Evolutionary conservation across 2,113 vertebrate species (phyloP).

Genomic region (Chauna torquata): DNA sequence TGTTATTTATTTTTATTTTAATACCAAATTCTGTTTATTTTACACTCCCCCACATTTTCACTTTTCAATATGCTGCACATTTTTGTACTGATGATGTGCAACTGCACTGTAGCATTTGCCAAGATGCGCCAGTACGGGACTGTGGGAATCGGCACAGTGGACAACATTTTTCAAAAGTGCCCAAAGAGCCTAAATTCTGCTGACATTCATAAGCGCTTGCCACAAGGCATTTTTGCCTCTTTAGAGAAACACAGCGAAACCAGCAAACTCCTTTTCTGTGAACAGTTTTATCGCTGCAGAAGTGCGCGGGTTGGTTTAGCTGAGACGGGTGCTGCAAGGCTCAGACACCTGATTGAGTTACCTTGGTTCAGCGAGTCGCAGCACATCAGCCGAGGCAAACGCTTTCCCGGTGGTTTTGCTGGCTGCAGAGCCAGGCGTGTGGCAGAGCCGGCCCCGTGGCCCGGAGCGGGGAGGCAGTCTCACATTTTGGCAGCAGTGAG

Average conservation of each 20-base stretch:
- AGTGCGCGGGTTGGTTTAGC: neutral
- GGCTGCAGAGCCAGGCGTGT: neutral
- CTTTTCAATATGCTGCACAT: neutral
- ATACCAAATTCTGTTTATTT: neutral
- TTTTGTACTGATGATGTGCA: neutral
- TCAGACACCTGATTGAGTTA: neutral
- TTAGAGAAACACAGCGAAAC: neutral
- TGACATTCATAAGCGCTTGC: conserved; percentile 5
- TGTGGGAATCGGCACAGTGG: neutral
- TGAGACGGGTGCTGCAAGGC: neutral
- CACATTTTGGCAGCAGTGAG: neutral
- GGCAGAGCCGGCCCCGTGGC: neutral
- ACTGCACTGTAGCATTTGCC: neutral
- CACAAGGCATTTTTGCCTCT: neutral
- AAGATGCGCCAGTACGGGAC: neutral
- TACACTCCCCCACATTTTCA: neutral
- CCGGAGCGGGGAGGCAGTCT: neutral
- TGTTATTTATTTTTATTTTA: neutral
- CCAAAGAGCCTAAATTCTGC: neutral
- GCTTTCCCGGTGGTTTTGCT: neutral
- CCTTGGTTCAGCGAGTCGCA: neutral
- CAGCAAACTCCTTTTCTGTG: neutral
- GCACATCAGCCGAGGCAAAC: neutral
- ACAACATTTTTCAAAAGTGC: neutral
- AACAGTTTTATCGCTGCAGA: neutral